phyloP scores from a whole-genome alignment of 2,113 vertebrate genomes.

The Tretioscincus oriximinensis region DNA sequence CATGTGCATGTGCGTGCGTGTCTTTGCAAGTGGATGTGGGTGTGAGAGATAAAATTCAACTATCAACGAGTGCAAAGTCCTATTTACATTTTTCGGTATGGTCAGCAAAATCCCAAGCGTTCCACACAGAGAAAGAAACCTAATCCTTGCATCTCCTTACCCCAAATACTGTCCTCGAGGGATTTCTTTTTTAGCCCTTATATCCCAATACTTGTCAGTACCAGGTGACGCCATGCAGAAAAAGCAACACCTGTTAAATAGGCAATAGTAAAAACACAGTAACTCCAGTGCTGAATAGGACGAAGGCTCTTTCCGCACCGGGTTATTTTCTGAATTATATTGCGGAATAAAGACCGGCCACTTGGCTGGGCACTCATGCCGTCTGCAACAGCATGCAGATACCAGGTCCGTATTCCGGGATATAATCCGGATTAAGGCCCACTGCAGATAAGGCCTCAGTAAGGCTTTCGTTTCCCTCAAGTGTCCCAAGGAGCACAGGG shows the following conservation, averaged over 20 bases:
- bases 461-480: slow-evolving; percentile 58
- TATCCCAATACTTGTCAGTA: slow-evolving; percentile 53
- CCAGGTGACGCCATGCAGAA: slow-evolving; percentile 20
- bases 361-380: too few relatives aligned
- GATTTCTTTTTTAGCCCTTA: slow-evolving; percentile 63
- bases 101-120: slow-evolving; percentile 33
- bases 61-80: background rate
- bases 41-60: slow-evolving; percentile 19
- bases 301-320: too few relatives aligned
- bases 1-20: background rate
- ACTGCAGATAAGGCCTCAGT: slow-evolving; percentile 12
- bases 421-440: too few relatives aligned
- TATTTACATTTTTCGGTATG: slow-evolving; percentile 37
- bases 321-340: too few relatives aligned
- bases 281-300: slow-evolving; percentile 52
- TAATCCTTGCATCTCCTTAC: slow-evolving; percentile 34
- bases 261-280: slow-evolving; percentile 42
- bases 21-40: background rate
- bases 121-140: slow-evolving; percentile 15
- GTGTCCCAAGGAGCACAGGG: slow-evolving; percentile 19
- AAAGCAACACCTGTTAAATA: slow-evolving; percentile 38
- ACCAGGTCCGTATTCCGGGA: too few relatives aligned
- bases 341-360: too few relatives aligned
- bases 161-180: slow-evolving; percentile 44
- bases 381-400: too few relatives aligned